These are phyloP conservation scores for Coreius guichenoti DNA, from an alignment of 2,797 vertebrate species.

Conservation along the genomic window DNA sequence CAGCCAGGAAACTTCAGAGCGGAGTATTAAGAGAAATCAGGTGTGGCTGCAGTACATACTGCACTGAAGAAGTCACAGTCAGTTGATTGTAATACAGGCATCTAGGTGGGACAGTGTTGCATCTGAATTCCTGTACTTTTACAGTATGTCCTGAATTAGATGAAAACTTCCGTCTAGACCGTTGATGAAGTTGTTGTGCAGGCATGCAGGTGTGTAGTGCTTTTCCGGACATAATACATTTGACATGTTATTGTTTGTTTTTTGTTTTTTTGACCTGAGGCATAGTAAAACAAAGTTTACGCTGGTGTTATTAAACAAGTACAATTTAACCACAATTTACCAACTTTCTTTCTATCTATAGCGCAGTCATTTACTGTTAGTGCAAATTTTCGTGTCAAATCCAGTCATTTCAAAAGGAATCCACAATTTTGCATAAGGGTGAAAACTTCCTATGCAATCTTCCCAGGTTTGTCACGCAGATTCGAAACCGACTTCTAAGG, in stretches of 20 bases:
- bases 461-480: background rate
- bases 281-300: background rate
- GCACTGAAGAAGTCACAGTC: background rate
- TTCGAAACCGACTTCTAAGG: background rate
- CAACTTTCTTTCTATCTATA: background rate
- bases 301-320: background rate
- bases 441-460: background rate
- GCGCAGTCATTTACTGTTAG: background rate
- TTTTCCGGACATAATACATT: background rate
- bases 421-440: background rate
- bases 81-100: background rate
- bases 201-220: background rate
- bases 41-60: conserved; percentile 10
- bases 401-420: background rate
- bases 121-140: background rate
- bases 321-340: background rate
- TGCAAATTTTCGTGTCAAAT: background rate
- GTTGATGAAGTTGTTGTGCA: background rate
- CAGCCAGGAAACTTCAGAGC: background rate
- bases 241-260: background rate
- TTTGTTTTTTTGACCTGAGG: background rate
- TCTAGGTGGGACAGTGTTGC: background rate
- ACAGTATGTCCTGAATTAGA: background rate
- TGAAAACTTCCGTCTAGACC: background rate
- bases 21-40: conserved; percentile 7